Conservation (phyloP, 2,888 invertebrate genomes). For the Folsomia manolachei region DNA sequence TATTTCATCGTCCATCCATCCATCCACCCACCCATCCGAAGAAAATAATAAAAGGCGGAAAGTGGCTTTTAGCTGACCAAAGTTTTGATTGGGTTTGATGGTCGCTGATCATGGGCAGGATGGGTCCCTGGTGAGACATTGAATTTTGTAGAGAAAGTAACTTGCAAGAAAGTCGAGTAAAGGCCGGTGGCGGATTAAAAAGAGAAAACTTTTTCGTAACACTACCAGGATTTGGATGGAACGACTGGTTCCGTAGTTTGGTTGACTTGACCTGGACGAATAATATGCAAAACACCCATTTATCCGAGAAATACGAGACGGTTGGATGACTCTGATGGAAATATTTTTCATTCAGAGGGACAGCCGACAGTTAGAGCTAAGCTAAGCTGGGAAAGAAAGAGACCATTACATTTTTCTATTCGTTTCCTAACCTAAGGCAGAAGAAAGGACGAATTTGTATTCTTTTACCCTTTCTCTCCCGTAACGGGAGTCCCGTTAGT, state of each 20-base stretch:
- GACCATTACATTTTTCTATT: not conserved
- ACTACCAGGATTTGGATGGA: not conserved
- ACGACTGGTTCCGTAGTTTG: too few relatives aligned
- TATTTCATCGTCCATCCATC: not conserved
- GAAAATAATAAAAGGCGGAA: not conserved
- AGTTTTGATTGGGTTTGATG: constrained; percentile 24
- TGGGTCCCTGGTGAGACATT: constrained; percentile 19
- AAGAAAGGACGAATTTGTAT: constrained; percentile 13
- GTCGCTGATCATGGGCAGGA: constrained; percentile 6
- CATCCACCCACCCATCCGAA: not conserved
- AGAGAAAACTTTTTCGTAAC: constrained; percentile 10
- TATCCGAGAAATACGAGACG: not conserved
- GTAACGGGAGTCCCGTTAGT: not conserved
- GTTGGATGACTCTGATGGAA: constrained; percentile 13
- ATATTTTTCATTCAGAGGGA: constrained; percentile 14
- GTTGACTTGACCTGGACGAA: constrained; percentile 2
- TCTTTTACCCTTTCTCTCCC: constrained; percentile 12
- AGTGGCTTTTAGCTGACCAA: constrained; percentile 12
- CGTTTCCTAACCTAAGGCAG: not conserved
- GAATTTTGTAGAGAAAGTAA: not conserved
- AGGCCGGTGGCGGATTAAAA: constrained; percentile 20
- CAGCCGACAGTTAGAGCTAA: not conserved
- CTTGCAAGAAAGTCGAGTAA: not conserved
- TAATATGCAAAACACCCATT: constrained; percentile 1
- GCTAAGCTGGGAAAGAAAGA: too few relatives aligned